Evolutionary conservation across 2,113 vertebrate species (phyloP), one percentile per base, ranked within the genome.

Genomic region (Microtus richardsoni): DNA sequence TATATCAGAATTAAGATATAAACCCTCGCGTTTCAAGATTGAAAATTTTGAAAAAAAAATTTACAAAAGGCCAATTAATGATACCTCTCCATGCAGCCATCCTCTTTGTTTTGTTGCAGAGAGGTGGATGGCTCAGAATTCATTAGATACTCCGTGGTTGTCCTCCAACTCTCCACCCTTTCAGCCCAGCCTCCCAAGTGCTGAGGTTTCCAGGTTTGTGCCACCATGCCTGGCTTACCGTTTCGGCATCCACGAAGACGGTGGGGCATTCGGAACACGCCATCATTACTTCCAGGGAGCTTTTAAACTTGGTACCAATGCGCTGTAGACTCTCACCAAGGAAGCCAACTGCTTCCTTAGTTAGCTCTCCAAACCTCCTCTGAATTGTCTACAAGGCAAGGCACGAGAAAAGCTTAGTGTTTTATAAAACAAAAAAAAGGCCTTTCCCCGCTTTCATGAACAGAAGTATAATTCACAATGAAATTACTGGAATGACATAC

Each of bases 241-340:
- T 99, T 98, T 99, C 99, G 0, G 99, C 99, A n/a, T 99, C 99
- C 98, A 99, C 98, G 92, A 99, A 99, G 97, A 99, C 99, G 0
- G 99, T 99, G 0, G 99, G 99, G 60, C 99, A 99, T 96, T 99
- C 99, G 0, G 99, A 99, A 98, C 98, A 99, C 0, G 98, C 95
- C 97, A 99, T 99, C 99, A 99, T 99, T 97, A 99, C 99, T 94
- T 99, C 99, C 97, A 99, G 94, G 26, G 99, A 99, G 95, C 99
- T 99, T 97, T 98, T 99, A 98, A 99, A 99, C 97, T 99, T 99
- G 84, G 99, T 99, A n/a, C 99, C 99, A 97, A 99, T 99, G 93
- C 99, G 99, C n/a, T 99, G 99, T 3, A 99, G 99, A 96, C 98
- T 98, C 73, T 99, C 99, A 0, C 99, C 99, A 7, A 99, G 99